Conservation (phyloP, 2,113 vertebrate genomes). For the Murina feae region DNA sequence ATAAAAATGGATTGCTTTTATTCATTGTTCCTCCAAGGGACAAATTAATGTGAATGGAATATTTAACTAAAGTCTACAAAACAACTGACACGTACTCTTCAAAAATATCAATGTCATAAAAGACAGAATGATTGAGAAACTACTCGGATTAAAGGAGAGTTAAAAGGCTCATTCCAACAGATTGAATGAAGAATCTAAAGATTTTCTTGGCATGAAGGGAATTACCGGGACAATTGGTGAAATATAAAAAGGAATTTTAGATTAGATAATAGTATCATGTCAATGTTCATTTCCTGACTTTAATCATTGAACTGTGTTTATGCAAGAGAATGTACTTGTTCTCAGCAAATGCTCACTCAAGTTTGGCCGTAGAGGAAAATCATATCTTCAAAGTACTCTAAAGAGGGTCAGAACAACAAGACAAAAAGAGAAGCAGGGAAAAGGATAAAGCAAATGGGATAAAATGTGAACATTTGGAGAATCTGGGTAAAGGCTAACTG, state of each 20-base stretch:
- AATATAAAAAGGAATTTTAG: conserved; percentile 33
- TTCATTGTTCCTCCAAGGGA: not conserved
- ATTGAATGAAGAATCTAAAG: not conserved
- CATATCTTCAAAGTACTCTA: not conserved
- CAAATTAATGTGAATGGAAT: not conserved
- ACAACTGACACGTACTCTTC: not conserved
- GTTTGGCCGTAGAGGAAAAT: not conserved
- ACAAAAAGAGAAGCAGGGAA: not conserved
- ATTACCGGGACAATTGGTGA: conserved; percentile 6
- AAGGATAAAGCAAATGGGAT: not conserved
- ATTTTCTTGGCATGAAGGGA: conserved; percentile 3
- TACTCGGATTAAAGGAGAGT: not conserved
- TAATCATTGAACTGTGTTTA: not conserved
- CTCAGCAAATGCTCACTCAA: not conserved
- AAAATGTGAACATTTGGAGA: not conserved
- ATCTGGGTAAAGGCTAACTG: not conserved
- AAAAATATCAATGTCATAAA: not conserved
- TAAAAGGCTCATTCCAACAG: not conserved
- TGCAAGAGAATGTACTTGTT: conserved; percentile 21
- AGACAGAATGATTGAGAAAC: conserved; percentile 3
- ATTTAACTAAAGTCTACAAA: not conserved
- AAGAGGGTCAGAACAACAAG: not conserved
- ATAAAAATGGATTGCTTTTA: not conserved
- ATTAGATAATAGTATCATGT: conserved; percentile 51
- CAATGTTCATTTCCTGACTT: conserved; percentile 44